Base-by-base conservation (phyloP, 2,113 vertebrate species). In the Gobiocypris rarus region DNA sequence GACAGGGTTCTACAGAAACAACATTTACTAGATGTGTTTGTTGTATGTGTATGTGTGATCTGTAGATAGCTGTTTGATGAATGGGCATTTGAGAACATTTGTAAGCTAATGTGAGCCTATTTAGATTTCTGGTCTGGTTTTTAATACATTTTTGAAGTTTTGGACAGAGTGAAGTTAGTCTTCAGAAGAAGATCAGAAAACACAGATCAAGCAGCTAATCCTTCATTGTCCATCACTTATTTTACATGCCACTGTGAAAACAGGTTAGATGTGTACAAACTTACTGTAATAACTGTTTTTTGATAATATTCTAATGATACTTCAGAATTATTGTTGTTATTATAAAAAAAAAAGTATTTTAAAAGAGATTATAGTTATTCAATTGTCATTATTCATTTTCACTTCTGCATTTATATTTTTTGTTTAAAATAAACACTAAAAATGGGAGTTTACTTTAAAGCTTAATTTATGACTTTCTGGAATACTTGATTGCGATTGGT, bases 21-120 rank as follows among this genome's bases (percentile, higher is more conserved):
- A 19, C 19, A 17, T 79, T 9, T 52, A 52, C 15, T 80, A 31
- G 15, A 80, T 50, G 77, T 80, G 41, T 79, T 79, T 79, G 41
- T 80, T 50, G 59, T 81, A 38, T 67, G 77, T 80, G 77, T 80
- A 80, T 81, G 79, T 69, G 61, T 54, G 26, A 52, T 69, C 43
- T 69, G 61, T 79, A 79, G 13, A 17, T 78, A 78, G 56, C 34
- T 50, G 77, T 65, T n/a, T 63, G 59, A 80, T 54, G 22, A 81
- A 81, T 81, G 63, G 22, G 26, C 24, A 50, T 19, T 48, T 50
- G 58, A 45, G 58, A 79, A 63, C 28, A 79, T 79, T 75, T 82
- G 15, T 50, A 69, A 56, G 61, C 28, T 48, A 69, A 67, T 77
- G 26, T 31, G 1, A 38, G 38, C 56, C 15, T 75, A 52, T 75